A percentile compares a stretch with the other conserved stretches of the same genome.
Conservation (phyloP, 2,797 vertebrate genomes). For the Alcedo atthis region DNA sequence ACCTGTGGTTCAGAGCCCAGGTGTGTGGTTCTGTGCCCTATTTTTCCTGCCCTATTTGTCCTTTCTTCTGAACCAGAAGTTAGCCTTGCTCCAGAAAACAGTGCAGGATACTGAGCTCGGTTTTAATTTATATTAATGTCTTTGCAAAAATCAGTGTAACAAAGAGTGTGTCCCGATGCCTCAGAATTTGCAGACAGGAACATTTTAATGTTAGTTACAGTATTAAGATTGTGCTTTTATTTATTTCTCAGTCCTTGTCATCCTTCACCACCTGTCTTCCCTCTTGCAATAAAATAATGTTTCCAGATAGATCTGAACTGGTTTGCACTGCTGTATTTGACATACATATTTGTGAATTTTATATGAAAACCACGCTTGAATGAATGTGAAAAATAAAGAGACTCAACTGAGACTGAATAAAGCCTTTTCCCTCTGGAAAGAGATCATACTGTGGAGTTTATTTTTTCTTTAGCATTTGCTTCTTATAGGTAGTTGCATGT, state of each 20-base stretch:
- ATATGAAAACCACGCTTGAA: neutral
- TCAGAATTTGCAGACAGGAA: neutral
- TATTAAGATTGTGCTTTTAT: neutral
- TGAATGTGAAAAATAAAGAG: neutral
- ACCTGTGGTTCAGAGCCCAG: neutral
- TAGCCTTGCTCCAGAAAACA: neutral
- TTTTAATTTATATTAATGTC: neutral
- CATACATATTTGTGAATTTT: neutral
- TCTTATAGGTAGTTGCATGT: neutral
- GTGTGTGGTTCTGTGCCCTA: rapidly evolving
- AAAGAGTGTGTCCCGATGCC: neutral
- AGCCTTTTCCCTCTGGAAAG: neutral
- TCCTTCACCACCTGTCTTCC: neutral
- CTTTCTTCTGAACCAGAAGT: neutral
- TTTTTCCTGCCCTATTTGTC: neutral
- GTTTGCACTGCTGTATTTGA: neutral
- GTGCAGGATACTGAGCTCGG: rapidly evolving
- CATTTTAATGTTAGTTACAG: neutral
- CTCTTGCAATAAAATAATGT: neutral
- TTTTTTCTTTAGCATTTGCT: slow-evolving; percentile 40
- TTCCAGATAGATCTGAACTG: neutral
- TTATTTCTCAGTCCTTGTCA: neutral
- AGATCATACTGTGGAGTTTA: neutral
- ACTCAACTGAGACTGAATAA: neutral
- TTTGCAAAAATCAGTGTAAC: neutral